Evolutionary conservation across 2,797 vertebrate genomes (phyloP).

Genomic region (Enteromius afrohamiltoni): DNA sequence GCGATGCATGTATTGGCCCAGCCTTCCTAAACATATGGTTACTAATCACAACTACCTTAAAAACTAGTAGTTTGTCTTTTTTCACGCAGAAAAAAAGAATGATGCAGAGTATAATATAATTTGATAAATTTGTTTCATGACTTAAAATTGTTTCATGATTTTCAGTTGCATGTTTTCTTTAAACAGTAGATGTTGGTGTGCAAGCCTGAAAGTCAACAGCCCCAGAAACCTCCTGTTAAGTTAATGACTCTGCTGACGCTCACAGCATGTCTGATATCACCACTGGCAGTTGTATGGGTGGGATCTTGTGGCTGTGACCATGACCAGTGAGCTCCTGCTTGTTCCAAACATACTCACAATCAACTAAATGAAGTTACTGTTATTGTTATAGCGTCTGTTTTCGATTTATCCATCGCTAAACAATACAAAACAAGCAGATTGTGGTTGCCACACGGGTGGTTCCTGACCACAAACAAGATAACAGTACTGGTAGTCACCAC

Average conservation of each 20-base stretch:
- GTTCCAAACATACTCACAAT: not conserved
- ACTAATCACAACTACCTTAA: not conserved
- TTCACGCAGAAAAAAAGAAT: too few relatives aligned
- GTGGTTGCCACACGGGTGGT: not conserved
- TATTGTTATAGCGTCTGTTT: not conserved
- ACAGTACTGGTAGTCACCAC: not conserved
- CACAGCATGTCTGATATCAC: not conserved
- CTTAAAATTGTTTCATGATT: not conserved
- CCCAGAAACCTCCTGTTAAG: not conserved
- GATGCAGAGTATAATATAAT: not conserved
- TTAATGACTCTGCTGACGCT: not conserved
- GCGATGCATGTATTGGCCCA: not conserved
- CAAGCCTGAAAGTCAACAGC: not conserved
- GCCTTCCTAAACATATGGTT: not conserved
- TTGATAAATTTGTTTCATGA: too few relatives aligned
- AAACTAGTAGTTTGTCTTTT: not conserved
- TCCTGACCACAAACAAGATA: not conserved
- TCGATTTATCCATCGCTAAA: not conserved
- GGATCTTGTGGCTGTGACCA: not conserved
- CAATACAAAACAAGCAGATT: not conserved
- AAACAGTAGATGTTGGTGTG: not conserved
- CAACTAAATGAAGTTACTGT: not conserved
- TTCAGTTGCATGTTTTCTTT: slow-evolving; percentile 1
- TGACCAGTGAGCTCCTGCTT: not conserved
- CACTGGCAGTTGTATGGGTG: not conserved